Base-by-base conservation (phyloP, 2,113 vertebrate species). In the Abramis brama region DNA sequence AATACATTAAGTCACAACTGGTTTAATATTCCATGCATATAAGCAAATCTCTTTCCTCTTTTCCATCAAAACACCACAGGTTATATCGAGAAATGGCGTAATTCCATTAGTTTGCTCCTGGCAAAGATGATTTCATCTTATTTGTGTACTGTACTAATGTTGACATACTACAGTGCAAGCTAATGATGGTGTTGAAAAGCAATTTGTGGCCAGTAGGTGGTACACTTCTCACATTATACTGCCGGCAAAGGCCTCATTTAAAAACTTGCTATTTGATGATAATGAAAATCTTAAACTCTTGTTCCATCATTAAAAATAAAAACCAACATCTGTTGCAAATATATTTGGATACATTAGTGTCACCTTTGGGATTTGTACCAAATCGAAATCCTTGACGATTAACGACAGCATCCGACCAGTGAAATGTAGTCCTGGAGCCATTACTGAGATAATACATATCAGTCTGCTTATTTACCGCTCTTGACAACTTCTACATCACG, bases 221-320 rank as follows among this genome's bases (percentile, higher is more conserved):
- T 87, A 91, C 93, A 94, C 94, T 95, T 94, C 92, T 93, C 95
- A 93, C 93, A 94, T 89, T 82, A 82, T 90, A 91, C 39, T 80
- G 75, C 68, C 57, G 33, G 79, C 15, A 73, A 68, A 45, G 80
- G 86, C 88, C 90, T 92, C 90, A 79, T 82, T 90, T 90, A 89
- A 86, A 92, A 92, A 90, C 77, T 82, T 77, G 71, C 82, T 87
- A 77, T 87, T 85, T 57, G 86, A 88, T 83, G 85, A 88, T 90
- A 94, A 92, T 93, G 92, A 91, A 94, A 93, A 94, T 94, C 91
- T 92, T 92, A 91, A 95, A 95, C 94, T 95, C 92, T 91, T 90
- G 91, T 95, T 95, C 94, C 93, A 93, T 95, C 94, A 94, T 94
- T 94, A 95, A 95, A 94, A 94, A 95, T 95, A 94, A 94, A 95